Evolutionary conservation across 2,888 invertebrate species (phyloP).

Genomic region (Eristalinus aeneus): DNA sequence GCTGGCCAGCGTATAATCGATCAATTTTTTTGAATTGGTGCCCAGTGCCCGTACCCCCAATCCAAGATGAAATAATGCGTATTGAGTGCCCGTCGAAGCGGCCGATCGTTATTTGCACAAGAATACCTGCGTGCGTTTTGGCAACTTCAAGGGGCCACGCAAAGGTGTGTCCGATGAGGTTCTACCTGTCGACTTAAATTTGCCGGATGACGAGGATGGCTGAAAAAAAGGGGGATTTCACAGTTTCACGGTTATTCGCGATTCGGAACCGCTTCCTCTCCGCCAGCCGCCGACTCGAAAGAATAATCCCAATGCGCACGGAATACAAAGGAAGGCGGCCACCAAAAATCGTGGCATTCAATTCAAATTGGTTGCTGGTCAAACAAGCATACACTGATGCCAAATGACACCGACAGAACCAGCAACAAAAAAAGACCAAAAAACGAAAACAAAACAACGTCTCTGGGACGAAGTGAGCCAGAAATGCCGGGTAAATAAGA

Average conservation of each 20-base stretch:
- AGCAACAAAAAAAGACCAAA: slow-evolving; percentile 20
- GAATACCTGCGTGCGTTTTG: slow-evolving; percentile 15
- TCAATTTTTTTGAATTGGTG: slow-evolving; percentile 24
- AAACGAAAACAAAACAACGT: not conserved
- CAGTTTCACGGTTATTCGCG: slow-evolving; percentile 58
- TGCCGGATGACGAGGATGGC: slow-evolving; percentile 29
- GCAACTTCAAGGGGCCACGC: slow-evolving; percentile 26
- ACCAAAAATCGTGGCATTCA: slow-evolving; percentile 68
- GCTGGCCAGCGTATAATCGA: slow-evolving; percentile 31
- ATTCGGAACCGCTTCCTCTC: slow-evolving; percentile 8
- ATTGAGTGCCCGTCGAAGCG: slow-evolving; percentile 44
- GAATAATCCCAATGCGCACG: slow-evolving; percentile 64
- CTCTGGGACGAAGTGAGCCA: slow-evolving; percentile 33
- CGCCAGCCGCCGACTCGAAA: slow-evolving; percentile 8
- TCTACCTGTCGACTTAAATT: slow-evolving; percentile 66
- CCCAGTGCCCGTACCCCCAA: slow-evolving; percentile 6
- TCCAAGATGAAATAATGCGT: slow-evolving; percentile 40
- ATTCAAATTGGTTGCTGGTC: slow-evolving; percentile 68
- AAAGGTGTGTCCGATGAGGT: slow-evolving; percentile 65
- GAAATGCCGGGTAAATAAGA: slow-evolving; percentile 45
- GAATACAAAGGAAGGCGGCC: slow-evolving; percentile 64
- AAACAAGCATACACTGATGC: slow-evolving; percentile 68
- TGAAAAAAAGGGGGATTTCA: slow-evolving; percentile 27
- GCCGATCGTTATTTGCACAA: slow-evolving; percentile 56
- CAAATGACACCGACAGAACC: slow-evolving; percentile 65